Evolutionary conservation across 2,113 vertebrate genomes (phyloP).

Genomic region (Hucho hucho): DNA sequence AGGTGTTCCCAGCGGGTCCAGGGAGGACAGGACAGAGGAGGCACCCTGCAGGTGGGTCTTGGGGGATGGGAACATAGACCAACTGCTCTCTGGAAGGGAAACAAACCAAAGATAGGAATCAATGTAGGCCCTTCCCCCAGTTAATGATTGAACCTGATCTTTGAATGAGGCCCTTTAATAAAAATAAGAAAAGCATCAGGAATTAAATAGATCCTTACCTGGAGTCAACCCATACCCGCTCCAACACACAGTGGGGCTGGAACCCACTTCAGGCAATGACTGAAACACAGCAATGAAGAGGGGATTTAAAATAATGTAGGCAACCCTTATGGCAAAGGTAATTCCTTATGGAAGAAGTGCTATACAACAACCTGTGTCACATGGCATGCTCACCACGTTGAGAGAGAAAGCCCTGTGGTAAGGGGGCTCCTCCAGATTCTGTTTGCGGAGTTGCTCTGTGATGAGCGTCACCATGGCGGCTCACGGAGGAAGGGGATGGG

Average conservation of each 20-base stretch:
- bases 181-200: too few species aligned
- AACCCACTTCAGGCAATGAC: conserved; percentile 67
- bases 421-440: conserved; percentile 82
- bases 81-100: conserved; percentile 56
- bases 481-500: neutral
- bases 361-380: too few species aligned
- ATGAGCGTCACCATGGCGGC: conserved; percentile 85
- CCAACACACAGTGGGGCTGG: conserved; percentile 67
- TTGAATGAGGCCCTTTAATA: neutral
- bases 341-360: too few species aligned
- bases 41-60: conserved; percentile 47
- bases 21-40: conserved; percentile 5
- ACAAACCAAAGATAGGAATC: conserved; percentile 11
- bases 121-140: neutral
- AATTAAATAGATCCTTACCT: conserved; percentile 47
- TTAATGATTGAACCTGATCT: neutral
- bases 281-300: conserved; percentile 43
- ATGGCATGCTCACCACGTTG: conserved; percentile 76
- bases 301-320: neutral
- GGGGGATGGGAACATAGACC: conserved; percentile 41
- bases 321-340: too few species aligned
- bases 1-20: conserved; percentile 44
- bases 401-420: conserved; percentile 80
- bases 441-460: conserved; percentile 85
- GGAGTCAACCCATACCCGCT: conserved; percentile 49